phyloP scores from a whole-genome alignment of 2,113 vertebrate species.

The Pandion haliaetus region DNA sequence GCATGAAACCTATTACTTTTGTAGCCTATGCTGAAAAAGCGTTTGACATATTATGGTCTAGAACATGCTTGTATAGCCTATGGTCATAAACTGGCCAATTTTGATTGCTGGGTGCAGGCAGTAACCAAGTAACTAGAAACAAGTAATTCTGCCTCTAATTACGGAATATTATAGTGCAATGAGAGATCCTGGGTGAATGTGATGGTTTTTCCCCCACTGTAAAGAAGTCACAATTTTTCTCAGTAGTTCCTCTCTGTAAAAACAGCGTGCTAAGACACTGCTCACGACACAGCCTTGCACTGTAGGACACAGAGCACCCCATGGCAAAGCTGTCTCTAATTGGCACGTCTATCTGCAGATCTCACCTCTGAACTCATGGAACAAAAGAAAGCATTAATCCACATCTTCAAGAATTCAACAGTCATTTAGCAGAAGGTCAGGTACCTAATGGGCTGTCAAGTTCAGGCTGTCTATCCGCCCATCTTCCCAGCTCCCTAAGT shows the following conservation, averaged over 20 bases:
- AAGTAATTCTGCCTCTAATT: not conserved
- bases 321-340: not conserved
- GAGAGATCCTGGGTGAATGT: not conserved
- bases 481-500: not conserved
- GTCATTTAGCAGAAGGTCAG: constrained; percentile 48
- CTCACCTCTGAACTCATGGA: not conserved
- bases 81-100: not conserved
- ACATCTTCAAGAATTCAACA: constrained; percentile 19
- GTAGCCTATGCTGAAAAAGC: accelerated
- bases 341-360: not conserved
- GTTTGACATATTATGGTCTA: not conserved
- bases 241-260: not conserved
- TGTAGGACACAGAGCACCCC: not conserved
- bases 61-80: not conserved
- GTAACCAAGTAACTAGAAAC: not conserved
- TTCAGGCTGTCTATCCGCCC: not conserved
- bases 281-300: accelerated
- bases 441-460: constrained; percentile 46
- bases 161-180: not conserved
- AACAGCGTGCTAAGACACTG: not conserved
- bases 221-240: not conserved
- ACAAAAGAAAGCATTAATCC: constrained; percentile 31
- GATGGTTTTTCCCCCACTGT: accelerated
- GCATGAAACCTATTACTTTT: not conserved
- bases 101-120: not conserved